phyloP scores from a whole-genome alignment of 2,888 invertebrate genomes.

The Cerastis leucographa region DNA sequence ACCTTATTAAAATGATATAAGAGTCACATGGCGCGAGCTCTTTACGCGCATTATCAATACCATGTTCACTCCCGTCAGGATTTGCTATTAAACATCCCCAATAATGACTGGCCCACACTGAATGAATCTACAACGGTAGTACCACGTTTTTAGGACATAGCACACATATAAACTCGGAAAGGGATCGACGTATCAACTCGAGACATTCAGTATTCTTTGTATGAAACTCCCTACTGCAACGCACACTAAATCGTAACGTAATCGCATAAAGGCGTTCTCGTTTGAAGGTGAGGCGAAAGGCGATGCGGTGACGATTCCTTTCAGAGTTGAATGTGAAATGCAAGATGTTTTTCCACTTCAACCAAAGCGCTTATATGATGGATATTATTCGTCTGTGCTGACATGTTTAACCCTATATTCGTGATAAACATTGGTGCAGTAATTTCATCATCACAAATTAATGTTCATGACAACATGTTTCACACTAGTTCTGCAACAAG shows the following conservation, averaged over 20 bases:
- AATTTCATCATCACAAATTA: neutral
- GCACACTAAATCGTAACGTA: too few relatives aligned
- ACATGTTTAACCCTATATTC: neutral
- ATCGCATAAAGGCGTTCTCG: too few relatives aligned
- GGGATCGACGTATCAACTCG: too few relatives aligned
- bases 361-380: neutral
- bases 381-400: neutral
- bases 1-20: neutral
- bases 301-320: too few relatives aligned
- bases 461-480: neutral
- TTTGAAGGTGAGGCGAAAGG: too few relatives aligned
- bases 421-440: neutral
- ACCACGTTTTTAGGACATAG: too few relatives aligned
- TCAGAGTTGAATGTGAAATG: too few relatives aligned
- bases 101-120: conserved; percentile 17
- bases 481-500: neutral
- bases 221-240: too few relatives aligned
- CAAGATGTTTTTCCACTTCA: neutral
- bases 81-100: neutral
- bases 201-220: too few relatives aligned
- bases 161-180: too few relatives aligned
- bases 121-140: neutral
- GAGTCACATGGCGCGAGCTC: neutral
- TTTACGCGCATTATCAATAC: neutral
- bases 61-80: conserved; percentile 1